Percentiles rank a stretch among this genome's conserved stretches.
Evolutionary conservation across 2,888 invertebrate genomes (phyloP).

Genomic region (Tipula vernalis): DNA sequence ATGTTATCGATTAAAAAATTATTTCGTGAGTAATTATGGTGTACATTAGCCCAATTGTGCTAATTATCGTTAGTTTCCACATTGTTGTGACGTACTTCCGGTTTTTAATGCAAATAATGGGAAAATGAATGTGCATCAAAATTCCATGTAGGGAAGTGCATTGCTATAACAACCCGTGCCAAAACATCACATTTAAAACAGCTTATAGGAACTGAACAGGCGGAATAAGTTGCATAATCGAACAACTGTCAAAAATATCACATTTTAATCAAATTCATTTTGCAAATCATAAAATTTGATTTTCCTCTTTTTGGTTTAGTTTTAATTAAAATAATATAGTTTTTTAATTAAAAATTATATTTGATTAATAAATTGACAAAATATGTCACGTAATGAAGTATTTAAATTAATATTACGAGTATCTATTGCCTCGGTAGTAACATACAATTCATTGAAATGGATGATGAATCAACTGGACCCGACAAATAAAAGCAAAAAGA

Average conservation of each 20-base stretch:
- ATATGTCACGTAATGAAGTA: conserved; percentile 49
- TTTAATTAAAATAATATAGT: neutral
- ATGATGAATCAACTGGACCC: conserved; percentile 86
- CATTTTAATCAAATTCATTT: neutral
- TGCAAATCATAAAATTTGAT: neutral
- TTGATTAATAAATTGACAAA: neutral
- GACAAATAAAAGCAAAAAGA: conserved; percentile 77
- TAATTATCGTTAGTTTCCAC: no score
- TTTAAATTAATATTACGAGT: conserved; percentile 62
- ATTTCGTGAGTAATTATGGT: no score
- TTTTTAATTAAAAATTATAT: neutral
- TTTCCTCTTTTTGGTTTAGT: neutral
- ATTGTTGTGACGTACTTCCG: no score
- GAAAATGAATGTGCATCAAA: no score
- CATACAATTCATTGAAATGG: conserved; percentile 84
- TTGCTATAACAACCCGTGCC: no score
- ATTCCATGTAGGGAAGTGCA: no score
- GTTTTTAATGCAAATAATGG: no score
- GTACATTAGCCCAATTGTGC: no score
- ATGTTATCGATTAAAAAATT: no score
- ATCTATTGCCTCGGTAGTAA: conserved; percentile 68
- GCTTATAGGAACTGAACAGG: no score
- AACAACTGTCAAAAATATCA: neutral
- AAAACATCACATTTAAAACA: no score
- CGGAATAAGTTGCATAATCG: neutral